phyloP scores from a whole-genome alignment of 2,888 invertebrate species.

The Eupeodes latifasciatus region DNA sequence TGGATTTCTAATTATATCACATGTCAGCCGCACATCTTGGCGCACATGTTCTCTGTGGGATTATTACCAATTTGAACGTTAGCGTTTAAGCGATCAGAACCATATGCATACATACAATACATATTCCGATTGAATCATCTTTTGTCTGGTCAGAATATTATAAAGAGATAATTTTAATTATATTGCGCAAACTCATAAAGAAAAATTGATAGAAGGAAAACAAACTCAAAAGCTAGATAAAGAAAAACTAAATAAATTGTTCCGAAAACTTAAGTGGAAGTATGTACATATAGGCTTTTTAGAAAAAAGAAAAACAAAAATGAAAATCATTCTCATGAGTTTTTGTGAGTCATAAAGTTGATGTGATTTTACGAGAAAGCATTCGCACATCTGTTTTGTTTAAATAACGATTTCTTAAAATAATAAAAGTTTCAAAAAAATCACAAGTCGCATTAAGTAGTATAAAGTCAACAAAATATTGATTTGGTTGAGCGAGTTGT shows the following conservation, averaged over 20 bases:
- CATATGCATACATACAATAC: neutral
- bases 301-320: slow-evolving; percentile 4
- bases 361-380: slow-evolving; percentile 52
- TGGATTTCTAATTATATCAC: slow-evolving; percentile 70
- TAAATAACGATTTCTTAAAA: slow-evolving; percentile 69
- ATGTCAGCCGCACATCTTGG: slow-evolving; percentile 49
- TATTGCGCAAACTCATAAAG: slow-evolving; percentile 69
- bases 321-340: slow-evolving; percentile 27
- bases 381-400: slow-evolving; percentile 65
- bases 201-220: slow-evolving; percentile 20
- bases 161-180: slow-evolving; percentile 47
- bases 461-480: slow-evolving; percentile 30
- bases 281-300: slow-evolving; percentile 19
- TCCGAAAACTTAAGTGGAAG: slow-evolving; percentile 56
- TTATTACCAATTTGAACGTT: slow-evolving; percentile 32
- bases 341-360: slow-evolving; percentile 37
- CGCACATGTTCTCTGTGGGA: slow-evolving; percentile 58
- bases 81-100: slow-evolving; percentile 28
- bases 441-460: slow-evolving; percentile 43
- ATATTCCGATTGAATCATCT: slow-evolving; percentile 67
- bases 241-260: slow-evolving; percentile 32
- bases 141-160: slow-evolving; percentile 60
- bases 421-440: slow-evolving; percentile 39
- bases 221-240: neutral
- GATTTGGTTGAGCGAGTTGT: slow-evolving; percentile 39